Evolutionary conservation across 1,140 invertebrate genomes (phyloP).

Genomic region (Thereuonema tuberculata): DNA sequence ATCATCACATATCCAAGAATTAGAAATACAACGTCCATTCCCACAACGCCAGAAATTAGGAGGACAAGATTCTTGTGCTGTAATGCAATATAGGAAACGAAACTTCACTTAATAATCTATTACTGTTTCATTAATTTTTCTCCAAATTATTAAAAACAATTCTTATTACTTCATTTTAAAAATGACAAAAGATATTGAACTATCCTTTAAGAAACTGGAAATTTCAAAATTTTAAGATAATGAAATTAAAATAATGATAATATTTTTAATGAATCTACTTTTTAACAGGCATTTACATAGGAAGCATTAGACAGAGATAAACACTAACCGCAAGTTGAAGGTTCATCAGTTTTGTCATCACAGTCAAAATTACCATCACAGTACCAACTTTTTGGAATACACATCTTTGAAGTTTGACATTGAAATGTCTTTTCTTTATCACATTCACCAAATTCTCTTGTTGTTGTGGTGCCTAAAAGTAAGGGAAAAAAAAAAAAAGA

Average conservation of each 20-base stretch:
- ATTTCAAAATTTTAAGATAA: too few species aligned
- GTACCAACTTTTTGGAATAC: slow-evolving; percentile 83
- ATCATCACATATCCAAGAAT: slow-evolving; percentile 89
- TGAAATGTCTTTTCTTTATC: slow-evolving; percentile 79
- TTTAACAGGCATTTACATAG: too few species aligned
- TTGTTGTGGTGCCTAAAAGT: too few species aligned
- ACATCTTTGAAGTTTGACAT: slow-evolving; percentile 69
- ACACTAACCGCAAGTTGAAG: slow-evolving; percentile 54
- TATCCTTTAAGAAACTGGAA: too few species aligned
- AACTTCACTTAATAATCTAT: too few species aligned
- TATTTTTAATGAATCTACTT: too few species aligned
- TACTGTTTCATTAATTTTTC: background rate
- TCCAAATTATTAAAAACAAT: background rate
- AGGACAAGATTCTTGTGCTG: slow-evolving; percentile 27
- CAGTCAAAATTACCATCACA: slow-evolving; percentile 89
- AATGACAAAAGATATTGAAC: background rate
- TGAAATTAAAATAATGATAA: too few species aligned
- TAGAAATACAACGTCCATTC: slow-evolving; percentile 81
- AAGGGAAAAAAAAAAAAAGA: slow-evolving; percentile 17
- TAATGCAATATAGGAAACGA: slow-evolving; percentile 3
- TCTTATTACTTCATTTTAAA: slow-evolving; percentile 2
- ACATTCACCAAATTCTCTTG: slow-evolving; percentile 63
- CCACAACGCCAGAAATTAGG: slow-evolving; percentile 39
- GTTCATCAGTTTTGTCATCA: slow-evolving; percentile 82
- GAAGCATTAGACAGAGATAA: background rate